Percentiles rank a stretch among this genome's conserved stretches.
These are phyloP conservation scores for Nebria ingens DNA, from an alignment of 1,140 invertebrate species.

Conservation along the genomic window DNA sequence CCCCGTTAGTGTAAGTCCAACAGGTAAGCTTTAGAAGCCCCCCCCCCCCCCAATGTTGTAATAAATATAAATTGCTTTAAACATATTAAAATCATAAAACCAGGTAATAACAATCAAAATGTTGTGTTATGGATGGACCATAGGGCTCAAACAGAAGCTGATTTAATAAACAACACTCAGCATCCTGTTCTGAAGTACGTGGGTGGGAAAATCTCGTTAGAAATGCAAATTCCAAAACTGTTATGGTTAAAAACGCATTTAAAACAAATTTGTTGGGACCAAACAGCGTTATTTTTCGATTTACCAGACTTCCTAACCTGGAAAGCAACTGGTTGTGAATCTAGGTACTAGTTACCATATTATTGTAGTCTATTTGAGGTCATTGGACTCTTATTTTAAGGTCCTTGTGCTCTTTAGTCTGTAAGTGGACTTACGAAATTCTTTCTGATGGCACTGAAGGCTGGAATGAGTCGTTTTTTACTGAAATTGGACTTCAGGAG, in stretches of 20 bases:
- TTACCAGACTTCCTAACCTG: slow-evolving; percentile 90
- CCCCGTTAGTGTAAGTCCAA: slow-evolving; percentile 64
- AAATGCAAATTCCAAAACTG: slow-evolving; percentile 95
- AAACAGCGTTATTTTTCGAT: slow-evolving; percentile 73
- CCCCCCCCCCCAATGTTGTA: not conserved
- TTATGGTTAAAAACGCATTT: slow-evolving; percentile 86
- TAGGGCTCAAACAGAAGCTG: slow-evolving; percentile 70
- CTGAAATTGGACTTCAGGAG: slow-evolving; percentile 64
- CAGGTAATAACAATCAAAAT: slow-evolving; percentile 62
- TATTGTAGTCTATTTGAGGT: not conserved
- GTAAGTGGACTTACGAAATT: slow-evolving; percentile 89
- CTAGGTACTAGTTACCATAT: slow-evolving; percentile 39
- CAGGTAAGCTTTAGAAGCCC: slow-evolving; percentile 43
- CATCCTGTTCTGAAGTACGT: slow-evolving; percentile 75
- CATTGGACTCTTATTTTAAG: slow-evolving; percentile 35
- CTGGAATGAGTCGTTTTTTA: slow-evolving; percentile 71
- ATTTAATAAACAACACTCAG: slow-evolving; percentile 65
- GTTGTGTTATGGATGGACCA: slow-evolving; percentile 98
- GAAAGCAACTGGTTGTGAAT: slow-evolving; percentile 69
- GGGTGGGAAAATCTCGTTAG: slow-evolving; percentile 83
- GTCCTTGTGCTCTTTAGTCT: slow-evolving; percentile 83
- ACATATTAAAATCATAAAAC: not conserved
- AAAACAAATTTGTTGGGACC: slow-evolving; percentile 50
- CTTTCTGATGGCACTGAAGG: slow-evolving; percentile 39
- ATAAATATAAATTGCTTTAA: not conserved